Base-by-base conservation (phyloP, 2,888 invertebrate genomes). In the Mythimna ferrago region DNA sequence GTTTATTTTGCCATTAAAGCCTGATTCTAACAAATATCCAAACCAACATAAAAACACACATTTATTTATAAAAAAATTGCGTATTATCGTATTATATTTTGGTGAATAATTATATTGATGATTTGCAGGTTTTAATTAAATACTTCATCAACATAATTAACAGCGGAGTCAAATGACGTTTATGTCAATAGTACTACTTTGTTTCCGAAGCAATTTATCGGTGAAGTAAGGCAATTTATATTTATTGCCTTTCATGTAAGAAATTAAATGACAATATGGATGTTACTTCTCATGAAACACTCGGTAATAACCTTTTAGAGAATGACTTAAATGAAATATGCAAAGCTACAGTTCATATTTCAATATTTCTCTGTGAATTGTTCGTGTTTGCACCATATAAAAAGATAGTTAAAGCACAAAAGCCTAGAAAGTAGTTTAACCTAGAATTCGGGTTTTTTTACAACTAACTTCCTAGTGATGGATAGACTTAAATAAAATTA, bases 141-240 rank as follows among this genome's bases (percentile, higher is more conserved):
- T n/a, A 71, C 9, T 56, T 3, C 26, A 26, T 35, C 26, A 54
- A 41, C 32, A 70, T 32, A 35, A 71, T n/a, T 51, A 57, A 56
- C 60, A 71, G 21, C n/a, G 5, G 14, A 61, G 4, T 61, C 19
- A 51, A 78, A 56, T 44, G 4, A 71, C 11, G 5, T 41, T 11
- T 21, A 26, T 61, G 21, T 71, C 48, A 75, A 78, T 51, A 78
- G 14, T 71, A 41, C 32, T 16, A 56, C 10, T 78, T 54, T 48
- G 16, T 19, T 48, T 16, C 16, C 48, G 16, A 48, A 16, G 6
- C 48, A 48, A 48, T 48, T 48, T 48, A 16, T 48, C 48, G 48
- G 6, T 48, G 16, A 32, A 71, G 32, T 61, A 61, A 32, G 69
- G 26, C 70, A 54, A 69, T 54, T 69, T 76, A 44, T 21, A 44